Evolutionary conservation across 2,113 vertebrate genomes (phyloP).

Genomic region (Anoura caudifer): DNA sequence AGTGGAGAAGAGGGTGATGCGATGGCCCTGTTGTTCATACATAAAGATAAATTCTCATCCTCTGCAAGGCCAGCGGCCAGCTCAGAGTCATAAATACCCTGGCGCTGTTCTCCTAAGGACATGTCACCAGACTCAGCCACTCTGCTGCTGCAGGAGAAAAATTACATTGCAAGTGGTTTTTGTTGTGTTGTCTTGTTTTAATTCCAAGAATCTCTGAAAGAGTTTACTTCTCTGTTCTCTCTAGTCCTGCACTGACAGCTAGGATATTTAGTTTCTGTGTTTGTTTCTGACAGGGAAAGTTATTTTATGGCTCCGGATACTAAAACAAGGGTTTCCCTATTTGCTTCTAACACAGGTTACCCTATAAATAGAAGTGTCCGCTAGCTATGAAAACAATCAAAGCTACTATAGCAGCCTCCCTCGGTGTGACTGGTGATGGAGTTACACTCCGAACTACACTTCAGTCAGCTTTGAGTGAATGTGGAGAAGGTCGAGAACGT

Average conservation of each 20-base stretch:
- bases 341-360: not conserved
- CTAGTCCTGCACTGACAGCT: not conserved
- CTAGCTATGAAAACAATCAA: not conserved
- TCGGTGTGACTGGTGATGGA: not conserved
- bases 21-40: constrained; percentile 2
- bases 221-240: not conserved
- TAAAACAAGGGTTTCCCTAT: not conserved
- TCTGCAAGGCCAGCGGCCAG: not conserved
- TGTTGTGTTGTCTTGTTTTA: not conserved
- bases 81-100: not conserved
- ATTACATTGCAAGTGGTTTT: not conserved
- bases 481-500: not conserved
- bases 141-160: not conserved
- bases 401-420: not conserved
- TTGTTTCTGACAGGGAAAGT: constrained; percentile 15
- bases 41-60: not conserved
- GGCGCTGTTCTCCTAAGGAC: not conserved
- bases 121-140: not conserved
- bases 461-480: not conserved
- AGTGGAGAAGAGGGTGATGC: not conserved
- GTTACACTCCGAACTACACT: not conserved
- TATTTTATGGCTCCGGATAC: not conserved
- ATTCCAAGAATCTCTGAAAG: not conserved
- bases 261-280: not conserved
- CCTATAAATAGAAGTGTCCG: not conserved